phyloP scores from a whole-genome alignment of 2,797 vertebrate genomes.

The Xiphorhynchus erythropygius region DNA sequence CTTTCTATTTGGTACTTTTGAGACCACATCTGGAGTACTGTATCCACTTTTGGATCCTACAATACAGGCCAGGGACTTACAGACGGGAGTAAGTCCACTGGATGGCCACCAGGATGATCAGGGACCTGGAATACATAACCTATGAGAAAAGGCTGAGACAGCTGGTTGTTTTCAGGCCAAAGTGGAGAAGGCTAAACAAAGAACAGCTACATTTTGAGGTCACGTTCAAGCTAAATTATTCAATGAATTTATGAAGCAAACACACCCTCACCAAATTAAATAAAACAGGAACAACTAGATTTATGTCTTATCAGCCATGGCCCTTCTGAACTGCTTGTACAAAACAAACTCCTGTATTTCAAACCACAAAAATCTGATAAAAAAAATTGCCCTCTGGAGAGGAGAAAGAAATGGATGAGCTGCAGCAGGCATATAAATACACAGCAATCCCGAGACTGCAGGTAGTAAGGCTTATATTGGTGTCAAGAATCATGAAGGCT shows the following conservation, averaged over 20 bases:
- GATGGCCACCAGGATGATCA: not conserved
- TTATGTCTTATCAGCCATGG: not conserved
- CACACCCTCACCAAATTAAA: not conserved
- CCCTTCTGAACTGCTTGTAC: not conserved
- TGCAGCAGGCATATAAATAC: not conserved
- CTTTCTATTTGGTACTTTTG: not conserved
- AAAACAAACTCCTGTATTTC: not conserved
- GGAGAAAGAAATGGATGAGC: not conserved
- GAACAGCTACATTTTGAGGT: not conserved
- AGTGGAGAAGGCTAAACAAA: not conserved
- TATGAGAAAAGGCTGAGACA: not conserved
- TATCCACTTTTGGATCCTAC: not conserved
- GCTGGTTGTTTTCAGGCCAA: not conserved
- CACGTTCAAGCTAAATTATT: not conserved
- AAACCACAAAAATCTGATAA: not conserved
- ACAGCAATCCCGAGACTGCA: not conserved
- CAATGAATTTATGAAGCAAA: not conserved
- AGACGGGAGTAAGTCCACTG: not conserved
- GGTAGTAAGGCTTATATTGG: not conserved
- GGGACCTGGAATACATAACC: not conserved
- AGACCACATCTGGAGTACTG: not conserved
- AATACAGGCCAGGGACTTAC: not conserved
- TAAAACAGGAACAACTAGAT: not conserved
- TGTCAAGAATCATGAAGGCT: not conserved
- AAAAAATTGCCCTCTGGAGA: not conserved